A percentile compares a stretch with the other conserved stretches of the same genome.
Evolutionary conservation across 2,113 vertebrate species (phyloP).

Genomic region (Gymnarchus niloticus): DNA sequence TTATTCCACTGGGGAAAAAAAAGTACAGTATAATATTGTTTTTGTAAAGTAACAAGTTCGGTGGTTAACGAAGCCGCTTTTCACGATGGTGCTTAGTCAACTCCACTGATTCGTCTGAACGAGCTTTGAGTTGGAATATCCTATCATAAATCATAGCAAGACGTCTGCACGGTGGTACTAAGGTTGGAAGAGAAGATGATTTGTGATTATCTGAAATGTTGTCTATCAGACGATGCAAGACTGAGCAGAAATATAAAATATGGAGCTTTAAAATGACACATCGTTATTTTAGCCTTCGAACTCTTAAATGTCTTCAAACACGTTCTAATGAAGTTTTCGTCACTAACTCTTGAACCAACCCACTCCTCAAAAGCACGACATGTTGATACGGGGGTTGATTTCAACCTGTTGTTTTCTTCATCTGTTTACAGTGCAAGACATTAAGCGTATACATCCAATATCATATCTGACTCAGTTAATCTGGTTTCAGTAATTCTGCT

Average conservation of each 20-base stretch:
- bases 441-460: neutral
- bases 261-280: too few relatives aligned
- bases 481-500: neutral
- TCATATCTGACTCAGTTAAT: neutral
- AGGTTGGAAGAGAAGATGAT: neutral
- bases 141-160: neutral
- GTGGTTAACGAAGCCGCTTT: neutral
- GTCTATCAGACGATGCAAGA: too few relatives aligned
- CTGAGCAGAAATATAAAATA: too few relatives aligned
- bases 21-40: neutral
- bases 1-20: neutral
- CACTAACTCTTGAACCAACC: too few relatives aligned
- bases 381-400: neutral
- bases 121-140: neutral
- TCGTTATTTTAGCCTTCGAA: too few relatives aligned
- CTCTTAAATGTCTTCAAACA: too few relatives aligned
- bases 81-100: neutral
- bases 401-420: neutral
- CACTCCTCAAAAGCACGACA: neutral
- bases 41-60: neutral
- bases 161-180: neutral
- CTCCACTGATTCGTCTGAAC: neutral
- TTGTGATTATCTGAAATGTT: neutral
- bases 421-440: neutral
- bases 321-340: too few relatives aligned